Evolutionary conservation across 2,113 vertebrate genomes (phyloP).

Genomic region (Baryphthengus martii): DNA sequence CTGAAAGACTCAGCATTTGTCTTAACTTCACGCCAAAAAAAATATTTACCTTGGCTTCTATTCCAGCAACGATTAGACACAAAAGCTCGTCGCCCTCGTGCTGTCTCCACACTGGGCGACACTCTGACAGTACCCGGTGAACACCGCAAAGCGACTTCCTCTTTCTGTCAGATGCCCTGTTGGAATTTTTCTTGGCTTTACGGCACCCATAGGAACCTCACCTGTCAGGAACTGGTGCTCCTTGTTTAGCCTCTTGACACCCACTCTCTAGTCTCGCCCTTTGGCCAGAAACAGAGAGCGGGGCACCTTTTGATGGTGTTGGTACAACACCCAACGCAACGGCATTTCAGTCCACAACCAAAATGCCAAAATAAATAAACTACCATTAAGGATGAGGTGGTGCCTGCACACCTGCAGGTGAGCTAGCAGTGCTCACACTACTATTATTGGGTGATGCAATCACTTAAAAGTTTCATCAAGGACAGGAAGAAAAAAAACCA

Average conservation of each 20-base stretch:
- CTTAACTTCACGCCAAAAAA: not conserved
- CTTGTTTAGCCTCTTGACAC: not conserved
- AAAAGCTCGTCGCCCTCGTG: not conserved
- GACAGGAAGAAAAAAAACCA: not conserved
- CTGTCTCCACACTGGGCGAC: not conserved
- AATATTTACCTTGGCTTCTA: not conserved
- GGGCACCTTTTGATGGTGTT: not conserved
- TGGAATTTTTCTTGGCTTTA: not conserved
- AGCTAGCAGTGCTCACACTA: not conserved
- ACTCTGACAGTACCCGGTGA: not conserved
- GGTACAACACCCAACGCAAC: not conserved
- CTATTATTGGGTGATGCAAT: not conserved
- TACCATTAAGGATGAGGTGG: not conserved
- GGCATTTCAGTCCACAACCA: not conserved
- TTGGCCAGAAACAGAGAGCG: not conserved
- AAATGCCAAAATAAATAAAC: not conserved
- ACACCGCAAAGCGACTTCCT: not conserved
- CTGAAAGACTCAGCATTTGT: not conserved
- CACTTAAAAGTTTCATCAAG: not conserved
- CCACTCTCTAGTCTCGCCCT: not conserved
- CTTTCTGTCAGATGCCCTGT: not conserved
- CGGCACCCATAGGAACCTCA: not conserved
- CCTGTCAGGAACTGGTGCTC: not conserved
- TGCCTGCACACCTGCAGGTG: not conserved
- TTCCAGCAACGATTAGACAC: not conserved